Evolutionary conservation across 2,113 vertebrate species (phyloP).

Genomic region (Tamias sibiricus): DNA sequence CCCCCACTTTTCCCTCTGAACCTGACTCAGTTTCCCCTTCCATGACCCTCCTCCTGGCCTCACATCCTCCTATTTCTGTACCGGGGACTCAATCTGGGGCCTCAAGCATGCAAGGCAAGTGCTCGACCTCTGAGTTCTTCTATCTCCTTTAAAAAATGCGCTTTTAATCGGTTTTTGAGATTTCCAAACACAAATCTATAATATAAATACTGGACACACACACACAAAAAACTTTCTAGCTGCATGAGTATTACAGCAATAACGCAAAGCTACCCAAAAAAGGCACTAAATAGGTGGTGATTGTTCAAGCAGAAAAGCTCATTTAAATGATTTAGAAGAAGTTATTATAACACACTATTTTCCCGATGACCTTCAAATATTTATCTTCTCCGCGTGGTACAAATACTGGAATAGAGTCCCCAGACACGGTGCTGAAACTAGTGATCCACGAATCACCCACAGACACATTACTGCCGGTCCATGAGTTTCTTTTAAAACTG

Average conservation of each 20-base stretch:
- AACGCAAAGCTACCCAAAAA: slow-evolving; percentile 67
- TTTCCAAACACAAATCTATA: slow-evolving; percentile 65
- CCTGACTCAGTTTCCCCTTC: background rate
- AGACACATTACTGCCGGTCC: background rate
- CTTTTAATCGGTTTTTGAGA: slow-evolving; percentile 57
- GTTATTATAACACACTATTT: slow-evolving; percentile 42
- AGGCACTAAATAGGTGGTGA: slow-evolving; percentile 61
- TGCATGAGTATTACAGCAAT: slow-evolving; percentile 36
- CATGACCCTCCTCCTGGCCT: background rate
- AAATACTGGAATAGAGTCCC: background rate
- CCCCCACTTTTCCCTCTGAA: background rate
- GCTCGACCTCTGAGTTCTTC: background rate
- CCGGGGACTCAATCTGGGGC: background rate
- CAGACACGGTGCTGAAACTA: slow-evolving; percentile 49
- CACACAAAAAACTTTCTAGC: slow-evolving; percentile 54
- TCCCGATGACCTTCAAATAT: slow-evolving; percentile 64
- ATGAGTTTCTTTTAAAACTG: background rate
- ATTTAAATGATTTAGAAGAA: slow-evolving; percentile 79
- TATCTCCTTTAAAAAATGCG: background rate
- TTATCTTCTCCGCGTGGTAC: slow-evolving; percentile 37
- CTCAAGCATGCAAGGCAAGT: background rate
- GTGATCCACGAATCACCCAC: background rate
- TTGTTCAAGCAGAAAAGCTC: slow-evolving; percentile 76
- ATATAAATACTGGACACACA: slow-evolving; percentile 61
- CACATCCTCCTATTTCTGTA: background rate